phyloP scores from a whole-genome alignment of 30 jellyfish, hydroid and myxozoan genomes.

The Pelagia noctiluca region DNA sequence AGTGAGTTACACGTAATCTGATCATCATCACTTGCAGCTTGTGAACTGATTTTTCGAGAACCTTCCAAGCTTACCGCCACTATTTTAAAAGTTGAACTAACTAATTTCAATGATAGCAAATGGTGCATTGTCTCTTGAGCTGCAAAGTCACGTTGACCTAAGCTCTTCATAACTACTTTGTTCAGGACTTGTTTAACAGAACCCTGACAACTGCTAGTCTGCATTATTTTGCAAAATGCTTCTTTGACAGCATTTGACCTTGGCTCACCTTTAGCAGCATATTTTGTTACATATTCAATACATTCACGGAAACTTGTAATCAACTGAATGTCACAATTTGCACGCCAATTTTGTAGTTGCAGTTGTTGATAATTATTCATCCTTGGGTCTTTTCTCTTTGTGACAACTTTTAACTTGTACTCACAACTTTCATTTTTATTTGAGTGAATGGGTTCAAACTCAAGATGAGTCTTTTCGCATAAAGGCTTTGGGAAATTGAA shows the following conservation, averaged over 20 bases:
- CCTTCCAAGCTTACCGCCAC: conserved; percentile 12
- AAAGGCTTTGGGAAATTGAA: conserved; percentile 29
- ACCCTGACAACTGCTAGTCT: neutral
- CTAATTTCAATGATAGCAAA: neutral
- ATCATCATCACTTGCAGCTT: conserved; percentile 25
- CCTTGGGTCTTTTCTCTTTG: conserved; percentile 53
- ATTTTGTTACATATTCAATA: conserved; percentile 46
- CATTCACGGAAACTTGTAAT: conserved; percentile 26
- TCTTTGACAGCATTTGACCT: conserved; percentile 7
- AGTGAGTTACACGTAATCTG: conserved; percentile 42
- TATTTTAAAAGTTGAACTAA: conserved; percentile 27
- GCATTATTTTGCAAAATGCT: conserved; percentile 5
- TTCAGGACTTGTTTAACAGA: neutral
- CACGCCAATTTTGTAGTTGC: conserved; percentile 59
- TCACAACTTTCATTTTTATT: conserved; percentile 8
- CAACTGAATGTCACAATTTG: conserved; percentile 40
- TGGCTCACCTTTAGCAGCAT: conserved; percentile 49
- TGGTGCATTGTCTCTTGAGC: conserved; percentile 5
- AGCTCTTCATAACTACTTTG: conserved; percentile 9
- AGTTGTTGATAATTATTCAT: conserved; percentile 44
- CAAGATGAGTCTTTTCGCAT: conserved; percentile 41
- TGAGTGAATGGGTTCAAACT: conserved; percentile 25
- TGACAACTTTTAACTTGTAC: conserved; percentile 15
- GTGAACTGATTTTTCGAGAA: conserved; percentile 21
- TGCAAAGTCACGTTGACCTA: neutral